Evolutionary conservation across 2,113 vertebrate species (phyloP), one percentile per base, ranked within the genome.

Genomic region (Pithys albifrons): DNA sequence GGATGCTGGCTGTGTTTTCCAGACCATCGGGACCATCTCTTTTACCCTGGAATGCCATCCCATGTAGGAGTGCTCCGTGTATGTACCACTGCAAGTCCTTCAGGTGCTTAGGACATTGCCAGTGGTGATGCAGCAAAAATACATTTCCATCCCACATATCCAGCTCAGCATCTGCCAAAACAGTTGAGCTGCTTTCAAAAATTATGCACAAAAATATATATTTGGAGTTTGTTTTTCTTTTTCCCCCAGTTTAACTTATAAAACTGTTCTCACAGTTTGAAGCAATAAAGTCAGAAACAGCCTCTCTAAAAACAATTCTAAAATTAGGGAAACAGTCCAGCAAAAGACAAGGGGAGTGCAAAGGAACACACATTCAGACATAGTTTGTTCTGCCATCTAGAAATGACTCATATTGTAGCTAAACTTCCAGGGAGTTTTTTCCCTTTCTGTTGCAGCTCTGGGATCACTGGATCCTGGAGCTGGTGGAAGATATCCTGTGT

Each of bases 1-100:
- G 51, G 64, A 51, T 2, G 71, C 62, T 31, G 43, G 1, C 2
- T 15, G 57, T 7, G 0, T 19, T 83, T 54, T 43, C 41, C 78
- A 77, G 79, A 48, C 12, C 13, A 2, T 0, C 0, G 43, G 59
- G 45, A 54, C 33, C 0, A 0, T 5, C 80, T 90, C 77, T 52
- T 64, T 58, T 14, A 61, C 22, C 11, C 33, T 8, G 15, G 27
- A 22, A 35, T 22, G 48, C 20, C 71, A 35, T 4, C 48, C 55
- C 9, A 0, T 5, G 17, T 10, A 35, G 35, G 24, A 76, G 5
- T 23, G 41, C 48, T 49, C 71, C 55, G 2, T 4, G 4, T 14
- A 23, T 1, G 14, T 19, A 41, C 39, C 27, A 37, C 55, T n/a
- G 7, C 39, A n/a, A 87, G 54, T 31, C 49, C 54, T 83, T 66